These are phyloP conservation scores for Syngnathoides biaculeatus DNA, from an alignment of 2,113 vertebrate species.

Conservation along the genomic window DNA sequence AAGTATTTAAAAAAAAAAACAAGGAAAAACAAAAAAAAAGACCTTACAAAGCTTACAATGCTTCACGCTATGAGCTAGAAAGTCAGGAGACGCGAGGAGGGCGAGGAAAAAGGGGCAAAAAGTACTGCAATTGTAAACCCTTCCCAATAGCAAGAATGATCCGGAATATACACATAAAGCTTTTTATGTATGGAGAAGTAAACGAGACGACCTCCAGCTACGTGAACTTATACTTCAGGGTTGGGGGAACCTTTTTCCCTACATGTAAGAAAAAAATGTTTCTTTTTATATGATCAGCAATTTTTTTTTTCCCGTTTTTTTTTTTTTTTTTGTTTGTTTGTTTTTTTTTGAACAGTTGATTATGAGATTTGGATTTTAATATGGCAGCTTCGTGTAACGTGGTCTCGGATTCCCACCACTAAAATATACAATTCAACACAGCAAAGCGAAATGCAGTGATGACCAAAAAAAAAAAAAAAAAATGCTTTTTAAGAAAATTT, in stretches of 20 bases:
- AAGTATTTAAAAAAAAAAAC: constrained; percentile 69
- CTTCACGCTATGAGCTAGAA: constrained; percentile 59
- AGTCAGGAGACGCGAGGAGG: constrained; percentile 4
- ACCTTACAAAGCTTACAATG: constrained; percentile 72
- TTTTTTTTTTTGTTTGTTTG: neutral
- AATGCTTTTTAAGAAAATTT: neutral
- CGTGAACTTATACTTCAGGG: neutral
- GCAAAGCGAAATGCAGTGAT: neutral
- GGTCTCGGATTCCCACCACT: neutral
- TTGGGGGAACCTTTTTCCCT: neutral
- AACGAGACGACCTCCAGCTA: neutral
- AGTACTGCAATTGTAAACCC: constrained; percentile 46
- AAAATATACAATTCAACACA: neutral
- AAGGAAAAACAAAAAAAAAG: constrained; percentile 13
- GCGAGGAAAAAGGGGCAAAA: constrained; percentile 23
- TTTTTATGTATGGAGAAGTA: neutral
- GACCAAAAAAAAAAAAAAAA: neutral
- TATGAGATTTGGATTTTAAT: neutral
- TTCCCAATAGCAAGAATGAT: constrained; percentile 53
- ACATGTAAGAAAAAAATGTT: neutral
- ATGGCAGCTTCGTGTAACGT: neutral
- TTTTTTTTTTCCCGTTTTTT: neutral
- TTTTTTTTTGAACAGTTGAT: neutral
- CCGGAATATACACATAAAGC: constrained; percentile 47
- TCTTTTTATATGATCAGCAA: neutral